phyloP scores from a whole-genome alignment of 2,797 vertebrate species.

The Gadopsis bispinosus region DNA sequence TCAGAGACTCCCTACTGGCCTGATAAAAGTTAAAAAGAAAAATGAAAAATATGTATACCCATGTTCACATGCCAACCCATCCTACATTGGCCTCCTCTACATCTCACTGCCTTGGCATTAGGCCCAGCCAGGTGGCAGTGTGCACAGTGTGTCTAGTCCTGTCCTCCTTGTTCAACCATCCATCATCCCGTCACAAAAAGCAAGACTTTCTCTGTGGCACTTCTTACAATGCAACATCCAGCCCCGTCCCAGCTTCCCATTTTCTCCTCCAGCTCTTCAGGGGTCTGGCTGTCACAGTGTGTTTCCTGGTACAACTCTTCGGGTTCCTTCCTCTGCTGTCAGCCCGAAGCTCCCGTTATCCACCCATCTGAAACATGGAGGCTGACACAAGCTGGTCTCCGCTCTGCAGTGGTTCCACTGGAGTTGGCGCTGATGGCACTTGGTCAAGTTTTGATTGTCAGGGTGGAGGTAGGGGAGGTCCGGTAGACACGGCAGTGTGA shows the following conservation, averaged over 20 bases:
- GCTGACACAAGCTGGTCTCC: slow-evolving; percentile 47
- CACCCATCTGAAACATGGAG: slow-evolving; percentile 53
- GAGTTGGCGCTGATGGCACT: slow-evolving; percentile 29
- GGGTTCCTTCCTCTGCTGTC: slow-evolving; percentile 61
- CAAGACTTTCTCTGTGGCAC: slow-evolving; percentile 54
- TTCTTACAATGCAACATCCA: slow-evolving; percentile 27
- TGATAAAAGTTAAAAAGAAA: slow-evolving; percentile 17
- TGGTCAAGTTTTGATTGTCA: slow-evolving; percentile 21
- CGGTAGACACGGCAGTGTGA: neutral
- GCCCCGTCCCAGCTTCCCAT: slow-evolving; percentile 32
- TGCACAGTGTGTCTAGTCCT: slow-evolving; percentile 64
- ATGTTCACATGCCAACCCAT: slow-evolving; percentile 19
- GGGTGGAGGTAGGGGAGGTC: neutral
- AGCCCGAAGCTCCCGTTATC: slow-evolving; percentile 51
- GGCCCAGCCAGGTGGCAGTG: slow-evolving; percentile 73
- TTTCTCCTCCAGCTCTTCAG: slow-evolving; percentile 56
- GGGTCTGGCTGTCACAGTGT: slow-evolving; percentile 68
- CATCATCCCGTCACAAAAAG: slow-evolving; percentile 67
- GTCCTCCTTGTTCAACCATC: slow-evolving; percentile 75
- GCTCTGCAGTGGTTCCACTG: slow-evolving; percentile 46
- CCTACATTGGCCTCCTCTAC: slow-evolving; percentile 29
- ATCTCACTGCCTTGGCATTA: slow-evolving; percentile 61
- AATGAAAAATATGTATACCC: neutral
- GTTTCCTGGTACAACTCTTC: slow-evolving; percentile 64
- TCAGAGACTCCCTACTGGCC: neutral